A percentile compares a stretch with the other conserved stretches of the same genome.
Conservation (phyloP, 2,888 invertebrate species). For the Harpalus rufipes region DNA sequence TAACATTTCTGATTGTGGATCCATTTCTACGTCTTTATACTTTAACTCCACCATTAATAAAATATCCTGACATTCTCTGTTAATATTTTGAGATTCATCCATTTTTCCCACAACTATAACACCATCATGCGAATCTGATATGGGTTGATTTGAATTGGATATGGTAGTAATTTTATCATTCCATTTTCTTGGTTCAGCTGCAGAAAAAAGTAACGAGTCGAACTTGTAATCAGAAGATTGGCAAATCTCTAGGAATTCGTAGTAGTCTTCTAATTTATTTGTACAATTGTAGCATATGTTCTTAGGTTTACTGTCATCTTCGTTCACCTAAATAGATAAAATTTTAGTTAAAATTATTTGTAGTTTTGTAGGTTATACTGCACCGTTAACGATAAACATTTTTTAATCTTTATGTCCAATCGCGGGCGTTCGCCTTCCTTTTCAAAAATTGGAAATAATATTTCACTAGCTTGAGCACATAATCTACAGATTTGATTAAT, state of each 20-base stretch:
- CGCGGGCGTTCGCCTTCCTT: conserved; percentile 71
- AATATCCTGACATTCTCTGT: conserved; percentile 69
- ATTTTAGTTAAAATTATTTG: neutral
- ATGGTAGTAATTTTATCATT: conserved; percentile 56
- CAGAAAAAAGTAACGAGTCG: conserved; percentile 71
- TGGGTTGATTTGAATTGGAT: conserved; percentile 47
- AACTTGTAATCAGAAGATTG: conserved; percentile 74
- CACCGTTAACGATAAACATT: conserved; percentile 75
- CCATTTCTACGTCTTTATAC: conserved; percentile 68
- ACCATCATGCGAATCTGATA: conserved; percentile 68
- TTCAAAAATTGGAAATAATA: conserved; percentile 74
- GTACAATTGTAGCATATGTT: conserved; percentile 75
- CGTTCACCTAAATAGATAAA: conserved; percentile 72
- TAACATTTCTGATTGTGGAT: conserved; percentile 57
- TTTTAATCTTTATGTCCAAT: conserved; percentile 75
- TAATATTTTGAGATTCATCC: conserved; percentile 67
- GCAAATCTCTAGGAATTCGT: conserved; percentile 74
- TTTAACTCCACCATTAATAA: conserved; percentile 72
- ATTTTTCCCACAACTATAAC: conserved; percentile 71
- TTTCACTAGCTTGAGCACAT: conserved; percentile 74
- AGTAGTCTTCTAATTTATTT: conserved; percentile 75
- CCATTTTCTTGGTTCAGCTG: conserved; percentile 61
- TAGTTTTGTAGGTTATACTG: conserved; percentile 64
- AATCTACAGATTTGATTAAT: conserved; percentile 74
- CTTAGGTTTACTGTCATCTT: conserved; percentile 75